These are phyloP conservation scores for Lophotis ruficrista DNA, from an alignment of 2,113 vertebrate genomes.

Conservation along the genomic window DNA sequence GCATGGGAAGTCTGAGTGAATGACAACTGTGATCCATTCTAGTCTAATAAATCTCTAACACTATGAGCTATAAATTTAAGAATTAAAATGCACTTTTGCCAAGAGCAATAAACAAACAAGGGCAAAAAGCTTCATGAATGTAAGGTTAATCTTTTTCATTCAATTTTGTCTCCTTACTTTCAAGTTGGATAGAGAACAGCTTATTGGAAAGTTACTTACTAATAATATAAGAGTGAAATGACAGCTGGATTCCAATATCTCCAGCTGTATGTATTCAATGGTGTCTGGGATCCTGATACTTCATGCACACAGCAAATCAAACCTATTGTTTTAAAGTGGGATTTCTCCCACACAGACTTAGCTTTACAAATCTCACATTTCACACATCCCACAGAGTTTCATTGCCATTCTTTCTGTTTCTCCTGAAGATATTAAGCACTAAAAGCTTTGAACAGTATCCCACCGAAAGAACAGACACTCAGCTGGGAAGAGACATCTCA, in stretches of 20 bases:
- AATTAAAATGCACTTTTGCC: background rate
- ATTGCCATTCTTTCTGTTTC: background rate
- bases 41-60: background rate
- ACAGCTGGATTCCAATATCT: background rate
- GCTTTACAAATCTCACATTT: background rate
- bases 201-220: background rate
- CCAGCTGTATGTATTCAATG: background rate
- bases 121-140: background rate
- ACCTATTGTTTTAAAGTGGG: background rate
- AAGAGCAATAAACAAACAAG: background rate
- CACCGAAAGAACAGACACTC: background rate
- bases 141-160: background rate
- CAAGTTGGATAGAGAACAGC: background rate
- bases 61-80: background rate
- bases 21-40: background rate
- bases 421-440: background rate
- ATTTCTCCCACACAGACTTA: background rate
- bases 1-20: background rate
- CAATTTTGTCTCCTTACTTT: background rate
- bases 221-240: background rate
- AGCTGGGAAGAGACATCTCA: background rate
- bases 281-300: background rate
- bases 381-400: background rate
- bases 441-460: background rate
- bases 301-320: background rate